A percentile compares a stretch with the other conserved stretches of the same genome.
These are phyloP conservation scores for Halyomorpha halys DNA, from an alignment of 1,140 invertebrate genomes.

Conservation along the genomic window DNA sequence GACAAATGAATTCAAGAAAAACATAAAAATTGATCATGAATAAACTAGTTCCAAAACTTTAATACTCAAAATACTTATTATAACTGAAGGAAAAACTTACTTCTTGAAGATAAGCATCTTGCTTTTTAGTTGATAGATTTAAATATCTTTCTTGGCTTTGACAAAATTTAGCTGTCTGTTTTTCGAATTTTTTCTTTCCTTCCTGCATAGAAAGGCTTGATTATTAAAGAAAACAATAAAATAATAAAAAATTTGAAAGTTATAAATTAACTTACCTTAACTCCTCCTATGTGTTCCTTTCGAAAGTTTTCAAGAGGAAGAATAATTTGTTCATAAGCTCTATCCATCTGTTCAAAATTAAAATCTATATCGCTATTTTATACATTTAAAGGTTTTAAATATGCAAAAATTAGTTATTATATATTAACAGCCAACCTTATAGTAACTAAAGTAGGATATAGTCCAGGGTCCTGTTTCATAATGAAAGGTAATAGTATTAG, in stretches of 20 bases:
- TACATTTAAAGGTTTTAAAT: background rate
- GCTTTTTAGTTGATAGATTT: conserved; percentile 87
- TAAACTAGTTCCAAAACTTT: too few relatives aligned
- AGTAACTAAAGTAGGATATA: too few relatives aligned
- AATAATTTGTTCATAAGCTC: conserved; percentile 83
- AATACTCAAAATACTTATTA: too few relatives aligned
- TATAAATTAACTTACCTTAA: conserved; percentile 55
- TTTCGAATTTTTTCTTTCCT: conserved; percentile 95
- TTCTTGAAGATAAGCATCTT: conserved; percentile 82
- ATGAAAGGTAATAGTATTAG: too few relatives aligned
- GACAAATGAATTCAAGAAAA: too few relatives aligned
- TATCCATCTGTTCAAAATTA: conserved; percentile 61
- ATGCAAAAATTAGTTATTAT: background rate
- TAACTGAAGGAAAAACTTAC: conserved; percentile 42
- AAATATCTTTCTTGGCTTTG: conserved; percentile 88
- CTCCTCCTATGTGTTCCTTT: conserved; percentile 87
- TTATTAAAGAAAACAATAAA: conserved; percentile 1
- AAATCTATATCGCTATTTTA: conserved; percentile 21
- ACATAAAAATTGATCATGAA: too few relatives aligned
- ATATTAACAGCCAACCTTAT: too few relatives aligned
- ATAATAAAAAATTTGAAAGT: conserved; percentile 19
- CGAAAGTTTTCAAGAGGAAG: conserved; percentile 84
- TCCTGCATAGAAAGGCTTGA: conserved; percentile 47
- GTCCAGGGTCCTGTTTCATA: too few relatives aligned
- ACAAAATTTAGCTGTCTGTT: conserved; percentile 93